A percentile compares a stretch with the other conserved stretches of the same genome.
Evolutionary conservation across 1,140 invertebrate genomes (phyloP).

Genomic region (Cydia strobilella): DNA sequence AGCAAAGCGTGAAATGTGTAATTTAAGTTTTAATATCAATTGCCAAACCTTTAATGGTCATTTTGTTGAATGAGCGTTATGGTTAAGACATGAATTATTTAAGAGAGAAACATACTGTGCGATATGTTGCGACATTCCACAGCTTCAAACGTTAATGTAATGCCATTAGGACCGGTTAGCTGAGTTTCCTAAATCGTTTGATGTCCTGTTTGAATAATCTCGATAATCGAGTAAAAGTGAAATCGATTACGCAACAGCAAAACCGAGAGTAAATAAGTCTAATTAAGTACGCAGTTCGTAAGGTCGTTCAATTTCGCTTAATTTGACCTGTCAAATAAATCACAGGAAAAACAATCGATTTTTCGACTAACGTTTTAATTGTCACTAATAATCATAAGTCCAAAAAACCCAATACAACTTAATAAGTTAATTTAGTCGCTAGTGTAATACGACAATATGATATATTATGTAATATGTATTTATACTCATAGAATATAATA

Average conservation of each 20-base stretch:
- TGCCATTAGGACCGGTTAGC: slow-evolving; percentile 19
- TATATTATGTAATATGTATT: too few relatives aligned
- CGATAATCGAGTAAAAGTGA: slow-evolving; percentile 17
- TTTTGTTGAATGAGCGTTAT: slow-evolving; percentile 12
- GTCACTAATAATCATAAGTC: background rate
- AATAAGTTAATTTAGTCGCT: background rate
- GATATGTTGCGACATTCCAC: slow-evolving; percentile 28
- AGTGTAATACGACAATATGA: too few relatives aligned
- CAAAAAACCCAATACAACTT: background rate
- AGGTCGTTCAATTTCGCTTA: background rate
- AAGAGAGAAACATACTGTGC: slow-evolving; percentile 48
- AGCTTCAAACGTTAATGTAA: slow-evolving; percentile 34
- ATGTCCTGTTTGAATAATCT: slow-evolving; percentile 30
- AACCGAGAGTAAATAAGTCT: background rate
- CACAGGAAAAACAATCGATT: background rate
- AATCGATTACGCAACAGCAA: slow-evolving; percentile 22
- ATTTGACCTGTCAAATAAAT: slow-evolving; percentile 10
- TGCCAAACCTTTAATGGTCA: background rate
- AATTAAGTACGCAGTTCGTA: slow-evolving; percentile 2
- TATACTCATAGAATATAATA: too few relatives aligned
- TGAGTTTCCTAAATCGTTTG: slow-evolving; percentile 33
- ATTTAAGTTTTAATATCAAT: background rate
- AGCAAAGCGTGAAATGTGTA: slow-evolving; percentile 18
- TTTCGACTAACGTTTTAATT: background rate
- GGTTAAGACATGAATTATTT: slow-evolving; percentile 50